Percentiles rank a stretch among this genome's conserved stretches.
These are phyloP conservation scores for Nasalis larvatus DNA, from an alignment of 2,113 vertebrate species.

Conservation along the genomic window DNA sequence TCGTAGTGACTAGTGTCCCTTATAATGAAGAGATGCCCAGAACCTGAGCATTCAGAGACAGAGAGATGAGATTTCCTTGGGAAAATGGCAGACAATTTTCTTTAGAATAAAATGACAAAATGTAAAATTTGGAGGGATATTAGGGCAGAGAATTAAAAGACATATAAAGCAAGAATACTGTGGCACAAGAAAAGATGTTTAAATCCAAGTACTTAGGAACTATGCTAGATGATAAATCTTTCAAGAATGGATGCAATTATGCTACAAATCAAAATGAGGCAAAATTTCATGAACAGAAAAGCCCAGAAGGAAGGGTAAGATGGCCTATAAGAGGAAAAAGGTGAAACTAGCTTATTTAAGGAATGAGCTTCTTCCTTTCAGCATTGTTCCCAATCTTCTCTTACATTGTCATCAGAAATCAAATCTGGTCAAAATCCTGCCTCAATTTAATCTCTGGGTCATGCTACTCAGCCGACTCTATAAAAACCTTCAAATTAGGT, in stretches of 20 bases:
- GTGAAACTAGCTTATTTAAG: not conserved
- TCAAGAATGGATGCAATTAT: not conserved
- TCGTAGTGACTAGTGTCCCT: not conserved
- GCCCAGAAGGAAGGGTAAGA: not conserved
- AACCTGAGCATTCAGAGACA: not conserved
- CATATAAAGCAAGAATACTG: not conserved
- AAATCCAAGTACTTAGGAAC: not conserved
- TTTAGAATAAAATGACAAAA: constrained; percentile 20
- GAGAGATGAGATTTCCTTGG: not conserved
- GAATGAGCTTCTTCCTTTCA: not conserved
- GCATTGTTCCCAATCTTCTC: not conserved
- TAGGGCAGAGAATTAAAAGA: not conserved
- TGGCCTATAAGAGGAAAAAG: not conserved
- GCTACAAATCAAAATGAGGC: not conserved
- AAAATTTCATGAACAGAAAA: not conserved
- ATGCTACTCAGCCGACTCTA: not conserved
- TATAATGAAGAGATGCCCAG: not conserved
- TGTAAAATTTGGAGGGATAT: not conserved
- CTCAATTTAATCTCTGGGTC: constrained; percentile 4
- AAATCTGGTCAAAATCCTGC: constrained; percentile 36
- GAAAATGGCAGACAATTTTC: constrained; percentile 24
- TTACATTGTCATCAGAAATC: constrained; percentile 33
- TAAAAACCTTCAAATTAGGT: not conserved
- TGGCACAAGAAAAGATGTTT: not conserved
- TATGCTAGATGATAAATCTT: not conserved